Evolutionary conservation across 2,888 invertebrate genomes (phyloP).

Genomic region (Desoria tigrina): DNA sequence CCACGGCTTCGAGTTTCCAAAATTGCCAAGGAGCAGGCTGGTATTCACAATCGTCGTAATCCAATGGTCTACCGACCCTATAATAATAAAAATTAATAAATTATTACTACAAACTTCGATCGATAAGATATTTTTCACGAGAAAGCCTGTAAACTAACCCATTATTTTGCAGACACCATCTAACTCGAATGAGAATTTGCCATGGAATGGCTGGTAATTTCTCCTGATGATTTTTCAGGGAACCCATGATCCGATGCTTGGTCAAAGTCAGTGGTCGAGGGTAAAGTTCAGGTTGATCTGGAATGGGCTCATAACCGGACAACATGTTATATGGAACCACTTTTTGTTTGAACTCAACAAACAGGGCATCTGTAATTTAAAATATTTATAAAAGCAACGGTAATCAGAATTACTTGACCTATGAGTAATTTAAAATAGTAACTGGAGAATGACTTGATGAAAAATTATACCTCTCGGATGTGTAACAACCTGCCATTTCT

Average conservation of each 20-base stretch:
- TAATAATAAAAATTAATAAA: too few relatives aligned
- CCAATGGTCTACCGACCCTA: slow-evolving; percentile 21
- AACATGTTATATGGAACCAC: slow-evolving; percentile 39
- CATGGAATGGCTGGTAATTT: slow-evolving; percentile 15
- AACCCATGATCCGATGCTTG: slow-evolving; percentile 15
- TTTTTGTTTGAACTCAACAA: slow-evolving; percentile 33
- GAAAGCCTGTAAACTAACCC: slow-evolving; percentile 23
- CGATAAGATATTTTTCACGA: neutral
- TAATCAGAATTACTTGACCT: too few relatives aligned
- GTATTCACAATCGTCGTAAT: slow-evolving; percentile 41
- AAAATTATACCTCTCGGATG: slow-evolving; percentile 34
- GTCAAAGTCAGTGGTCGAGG: slow-evolving; percentile 38
- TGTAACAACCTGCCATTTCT: slow-evolving; percentile 33
- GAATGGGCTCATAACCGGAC: slow-evolving; percentile 34
- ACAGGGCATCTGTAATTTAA: neutral
- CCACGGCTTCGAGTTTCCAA: slow-evolving; percentile 27
- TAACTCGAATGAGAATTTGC: slow-evolving; percentile 35
- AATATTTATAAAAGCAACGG: slow-evolving; percentile 21
- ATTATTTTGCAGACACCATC: slow-evolving; percentile 40
- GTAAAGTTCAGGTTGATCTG: slow-evolving; percentile 34
- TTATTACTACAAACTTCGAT: too few relatives aligned
- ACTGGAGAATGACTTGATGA: too few relatives aligned
- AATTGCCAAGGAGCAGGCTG: slow-evolving; percentile 36
- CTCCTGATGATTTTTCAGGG: neutral
- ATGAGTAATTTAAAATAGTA: too few relatives aligned